These are phyloP conservation scores for Papilio protenor DNA, from an alignment of 2,888 invertebrate species.

Conservation along the genomic window DNA sequence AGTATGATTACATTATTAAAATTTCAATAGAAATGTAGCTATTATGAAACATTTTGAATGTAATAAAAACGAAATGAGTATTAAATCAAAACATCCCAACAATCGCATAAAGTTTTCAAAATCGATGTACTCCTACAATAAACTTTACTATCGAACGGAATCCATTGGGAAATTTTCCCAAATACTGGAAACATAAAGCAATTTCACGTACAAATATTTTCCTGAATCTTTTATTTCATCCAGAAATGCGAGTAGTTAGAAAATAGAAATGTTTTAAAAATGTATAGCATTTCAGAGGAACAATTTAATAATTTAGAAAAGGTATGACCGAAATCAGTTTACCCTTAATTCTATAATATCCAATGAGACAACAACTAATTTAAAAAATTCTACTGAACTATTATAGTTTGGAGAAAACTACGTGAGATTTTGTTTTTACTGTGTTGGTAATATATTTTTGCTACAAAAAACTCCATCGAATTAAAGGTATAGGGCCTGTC, in stretches of 20 bases:
- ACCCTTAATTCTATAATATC: too few species aligned
- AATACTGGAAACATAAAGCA: constrained; percentile 29
- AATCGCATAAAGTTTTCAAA: constrained; percentile 32
- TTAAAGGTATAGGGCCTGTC: too few species aligned
- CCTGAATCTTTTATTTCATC: constrained; percentile 12
- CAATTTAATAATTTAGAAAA: too few species aligned
- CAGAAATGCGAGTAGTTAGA: constrained; percentile 5
- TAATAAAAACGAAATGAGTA: background rate
- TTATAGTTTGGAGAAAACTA: too few species aligned
- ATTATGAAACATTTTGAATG: background rate
- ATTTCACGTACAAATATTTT: constrained; percentile 29
- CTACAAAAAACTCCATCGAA: too few species aligned
- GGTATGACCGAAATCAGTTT: too few species aligned
- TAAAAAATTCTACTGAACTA: too few species aligned
- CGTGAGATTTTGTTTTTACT: too few species aligned
- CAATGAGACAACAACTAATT: too few species aligned
- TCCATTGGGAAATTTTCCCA: constrained; percentile 40
- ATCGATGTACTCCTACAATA: constrained; percentile 34
- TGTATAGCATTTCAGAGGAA: background rate
- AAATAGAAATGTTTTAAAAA: background rate
- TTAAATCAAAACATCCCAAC: constrained; percentile 23
- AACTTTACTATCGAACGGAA: constrained; percentile 18
- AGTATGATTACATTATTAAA: too few species aligned
- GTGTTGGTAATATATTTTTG: too few species aligned
- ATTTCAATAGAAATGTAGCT: background rate